A percentile compares a stretch with the other conserved stretches of the same genome.
Conservation (phyloP, 2,888 invertebrate species). For the Melipona beecheii region DNA sequence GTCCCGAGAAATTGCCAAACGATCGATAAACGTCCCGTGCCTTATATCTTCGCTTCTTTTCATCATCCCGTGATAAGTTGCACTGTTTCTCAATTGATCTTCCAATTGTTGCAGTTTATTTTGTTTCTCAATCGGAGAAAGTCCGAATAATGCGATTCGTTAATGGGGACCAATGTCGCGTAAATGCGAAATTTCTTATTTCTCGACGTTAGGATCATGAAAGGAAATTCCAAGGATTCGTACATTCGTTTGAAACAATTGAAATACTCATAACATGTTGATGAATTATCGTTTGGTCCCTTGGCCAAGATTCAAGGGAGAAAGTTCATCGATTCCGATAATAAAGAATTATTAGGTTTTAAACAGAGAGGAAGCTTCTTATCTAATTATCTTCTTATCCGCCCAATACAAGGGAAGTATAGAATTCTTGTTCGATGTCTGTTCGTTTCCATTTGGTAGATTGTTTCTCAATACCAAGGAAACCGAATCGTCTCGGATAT, state of each 20-base stretch:
- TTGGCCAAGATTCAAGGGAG: too few species aligned
- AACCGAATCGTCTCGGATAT: conserved; percentile 28
- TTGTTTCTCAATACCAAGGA: conserved; percentile 12
- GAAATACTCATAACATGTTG: too few species aligned
- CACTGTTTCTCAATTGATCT: not conserved
- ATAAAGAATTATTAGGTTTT: not conserved
- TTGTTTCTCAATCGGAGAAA: not conserved
- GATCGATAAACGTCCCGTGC: conserved; percentile 43
- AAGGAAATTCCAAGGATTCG: too few species aligned
- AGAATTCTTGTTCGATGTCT: not conserved
- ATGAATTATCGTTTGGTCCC: too few species aligned
- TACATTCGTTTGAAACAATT: too few species aligned
- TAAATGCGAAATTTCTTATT: too few species aligned
- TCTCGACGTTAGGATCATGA: too few species aligned
- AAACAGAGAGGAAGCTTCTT: not conserved
- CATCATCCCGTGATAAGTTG: not conserved
- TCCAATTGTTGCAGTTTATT: too few species aligned
- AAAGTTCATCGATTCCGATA: too few species aligned
- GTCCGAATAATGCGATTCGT: not conserved
- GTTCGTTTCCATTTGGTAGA: conserved; percentile 6
- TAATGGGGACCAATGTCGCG: too few species aligned
- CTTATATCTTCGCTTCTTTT: not conserved
- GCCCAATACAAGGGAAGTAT: not conserved
- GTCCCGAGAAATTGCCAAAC: conserved; percentile 61
- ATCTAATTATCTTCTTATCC: not conserved